These are phyloP conservation scores for Berghia stephanieae DNA, from an alignment of 1,140 invertebrate species.

Conservation along the genomic window DNA sequence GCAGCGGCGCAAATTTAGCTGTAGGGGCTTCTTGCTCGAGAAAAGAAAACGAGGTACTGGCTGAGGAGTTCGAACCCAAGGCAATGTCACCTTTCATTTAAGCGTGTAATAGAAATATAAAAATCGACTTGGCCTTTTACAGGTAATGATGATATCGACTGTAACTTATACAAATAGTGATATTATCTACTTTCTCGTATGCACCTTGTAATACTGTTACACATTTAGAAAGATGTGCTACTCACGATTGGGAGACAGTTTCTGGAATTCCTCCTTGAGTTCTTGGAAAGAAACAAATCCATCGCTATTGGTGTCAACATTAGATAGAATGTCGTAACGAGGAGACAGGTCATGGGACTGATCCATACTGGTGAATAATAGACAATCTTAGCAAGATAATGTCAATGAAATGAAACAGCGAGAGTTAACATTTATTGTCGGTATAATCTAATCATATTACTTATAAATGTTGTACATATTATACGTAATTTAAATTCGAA, in stretches of 20 bases:
- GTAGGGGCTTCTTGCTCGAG: too few relatives aligned
- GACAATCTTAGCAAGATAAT: background rate
- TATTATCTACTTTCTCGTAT: background rate
- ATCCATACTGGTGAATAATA: background rate
- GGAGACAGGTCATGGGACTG: background rate
- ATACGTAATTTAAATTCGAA: too few relatives aligned
- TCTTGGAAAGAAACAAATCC: background rate
- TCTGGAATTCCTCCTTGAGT: background rate
- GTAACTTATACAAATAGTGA: background rate
- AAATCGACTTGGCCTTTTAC: background rate
- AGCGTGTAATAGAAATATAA: background rate
- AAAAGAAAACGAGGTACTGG: too few relatives aligned
- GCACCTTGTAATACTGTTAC: background rate
- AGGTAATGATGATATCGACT: background rate
- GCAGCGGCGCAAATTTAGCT: too few relatives aligned
- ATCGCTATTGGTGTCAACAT: constrained; percentile 5
- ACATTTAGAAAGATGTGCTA: background rate
- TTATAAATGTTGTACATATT: too few relatives aligned
- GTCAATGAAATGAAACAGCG: background rate
- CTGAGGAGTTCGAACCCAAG: too few relatives aligned
- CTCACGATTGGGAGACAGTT: background rate
- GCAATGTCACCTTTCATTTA: too few relatives aligned
- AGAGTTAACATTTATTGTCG: background rate
- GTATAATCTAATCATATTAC: background rate
- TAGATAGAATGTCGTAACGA: constrained; percentile 6